Conservation (phyloP, 2,797 vertebrate genomes). For the Nyctalus aviator region DNA sequence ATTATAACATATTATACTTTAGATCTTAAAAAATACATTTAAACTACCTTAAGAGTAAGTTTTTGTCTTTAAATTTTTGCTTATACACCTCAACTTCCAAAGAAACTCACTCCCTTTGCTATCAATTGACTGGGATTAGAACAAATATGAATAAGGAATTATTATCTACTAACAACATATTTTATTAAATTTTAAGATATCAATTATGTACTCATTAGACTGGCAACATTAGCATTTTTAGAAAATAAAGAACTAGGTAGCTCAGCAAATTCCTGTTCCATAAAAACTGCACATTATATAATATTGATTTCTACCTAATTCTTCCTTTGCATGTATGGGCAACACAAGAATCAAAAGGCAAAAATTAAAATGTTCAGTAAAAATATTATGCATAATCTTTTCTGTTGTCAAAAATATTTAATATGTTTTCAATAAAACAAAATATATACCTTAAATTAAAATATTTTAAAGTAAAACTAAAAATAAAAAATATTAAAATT, state of each 20-base stretch:
- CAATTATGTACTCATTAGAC: constrained; percentile 44
- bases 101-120: not conserved
- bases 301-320: constrained; percentile 45
- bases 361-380: constrained; percentile 39
- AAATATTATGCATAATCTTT: constrained; percentile 27
- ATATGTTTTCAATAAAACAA: constrained; percentile 45
- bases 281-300: constrained; percentile 20
- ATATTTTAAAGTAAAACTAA: not conserved
- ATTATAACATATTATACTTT: constrained; percentile 61
- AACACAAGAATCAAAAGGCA: constrained; percentile 33
- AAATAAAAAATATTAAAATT: constrained; percentile 52
- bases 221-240: constrained; percentile 35
- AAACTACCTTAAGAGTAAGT: constrained; percentile 51
- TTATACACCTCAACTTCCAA: constrained; percentile 28
- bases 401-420: constrained; percentile 1
- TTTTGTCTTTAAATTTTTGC: constrained; percentile 37
- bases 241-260: constrained; percentile 37
- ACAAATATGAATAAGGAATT: not conserved
- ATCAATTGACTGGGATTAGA: not conserved
- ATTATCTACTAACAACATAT: constrained; percentile 25
- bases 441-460: constrained; percentile 35
- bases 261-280: constrained; percentile 16
- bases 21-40: constrained; percentile 59
- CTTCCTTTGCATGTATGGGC: not conserved
- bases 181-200: constrained; percentile 56